phyloP scores from a whole-genome alignment of 2,797 vertebrate genomes.

The Prunella strophiata region DNA sequence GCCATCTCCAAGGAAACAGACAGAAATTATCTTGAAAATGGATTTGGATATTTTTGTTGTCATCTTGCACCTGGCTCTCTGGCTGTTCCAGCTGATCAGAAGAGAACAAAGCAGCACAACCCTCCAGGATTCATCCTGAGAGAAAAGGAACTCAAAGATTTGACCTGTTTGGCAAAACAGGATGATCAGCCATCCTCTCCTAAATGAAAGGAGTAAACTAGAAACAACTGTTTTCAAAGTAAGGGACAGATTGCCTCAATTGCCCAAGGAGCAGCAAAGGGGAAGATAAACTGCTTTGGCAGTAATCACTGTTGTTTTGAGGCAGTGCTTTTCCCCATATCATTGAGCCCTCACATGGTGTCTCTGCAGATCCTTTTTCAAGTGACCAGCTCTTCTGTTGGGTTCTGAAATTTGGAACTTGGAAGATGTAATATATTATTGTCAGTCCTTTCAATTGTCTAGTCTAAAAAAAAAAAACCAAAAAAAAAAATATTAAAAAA shows the following conservation, averaged over 20 bases:
- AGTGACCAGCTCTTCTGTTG: neutral
- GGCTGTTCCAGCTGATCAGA: neutral
- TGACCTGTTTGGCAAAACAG: neutral
- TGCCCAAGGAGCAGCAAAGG: neutral
- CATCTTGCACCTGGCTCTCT: neutral
- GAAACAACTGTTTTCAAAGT: neutral
- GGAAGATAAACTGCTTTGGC: neutral
- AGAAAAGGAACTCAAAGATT: neutral
- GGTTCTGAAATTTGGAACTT: neutral
- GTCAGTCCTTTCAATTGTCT: neutral
- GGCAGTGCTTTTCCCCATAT: neutral
- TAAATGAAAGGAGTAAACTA: neutral
- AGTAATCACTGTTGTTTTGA: neutral
- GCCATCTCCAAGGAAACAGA: constrained; percentile 35
- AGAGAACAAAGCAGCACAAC: neutral
- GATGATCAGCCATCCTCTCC: neutral
- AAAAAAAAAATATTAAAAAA: too few species aligned
- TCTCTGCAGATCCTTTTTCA: neutral
- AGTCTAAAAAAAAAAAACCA: neutral
- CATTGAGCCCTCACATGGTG: neutral
- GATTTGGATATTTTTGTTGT: constrained; percentile 34
- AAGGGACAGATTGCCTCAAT: neutral
- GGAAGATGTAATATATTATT: neutral
- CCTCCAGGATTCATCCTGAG: neutral
- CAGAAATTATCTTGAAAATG: constrained; percentile 3